Evolutionary conservation across 2,888 invertebrate species (phyloP).

Genomic region (Volucella inflata): DNA sequence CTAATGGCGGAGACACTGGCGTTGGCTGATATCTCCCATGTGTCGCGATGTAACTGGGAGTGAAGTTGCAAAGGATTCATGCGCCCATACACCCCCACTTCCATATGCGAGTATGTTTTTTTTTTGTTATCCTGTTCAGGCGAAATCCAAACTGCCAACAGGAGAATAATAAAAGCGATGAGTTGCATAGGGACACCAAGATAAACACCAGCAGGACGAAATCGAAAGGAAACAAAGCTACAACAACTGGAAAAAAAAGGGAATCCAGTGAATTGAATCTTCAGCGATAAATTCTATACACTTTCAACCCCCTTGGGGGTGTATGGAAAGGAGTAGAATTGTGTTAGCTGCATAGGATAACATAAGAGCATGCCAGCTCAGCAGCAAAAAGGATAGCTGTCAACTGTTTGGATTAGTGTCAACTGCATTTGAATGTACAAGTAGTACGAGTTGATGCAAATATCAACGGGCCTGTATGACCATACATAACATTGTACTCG

Average conservation of each 20-base stretch:
- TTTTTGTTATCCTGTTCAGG: background rate
- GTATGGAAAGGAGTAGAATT: background rate
- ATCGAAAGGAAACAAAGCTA: background rate
- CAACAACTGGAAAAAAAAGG: constrained; percentile 11
- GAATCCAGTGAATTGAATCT: constrained; percentile 54
- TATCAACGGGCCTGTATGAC: background rate
- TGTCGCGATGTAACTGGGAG: constrained; percentile 5
- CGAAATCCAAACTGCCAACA: constrained; percentile 59
- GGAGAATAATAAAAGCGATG: constrained; percentile 72
- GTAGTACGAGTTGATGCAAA: constrained; percentile 33
- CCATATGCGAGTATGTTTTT: too few relatives aligned
- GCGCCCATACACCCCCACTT: background rate
- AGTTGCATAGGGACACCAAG: constrained; percentile 66
- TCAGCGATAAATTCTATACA: constrained; percentile 28
- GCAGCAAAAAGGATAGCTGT: constrained; percentile 56
- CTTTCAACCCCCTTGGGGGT: background rate
- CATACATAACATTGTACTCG: too few relatives aligned
- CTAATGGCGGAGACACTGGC: constrained; percentile 65
- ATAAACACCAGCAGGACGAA: constrained; percentile 58
- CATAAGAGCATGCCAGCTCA: background rate
- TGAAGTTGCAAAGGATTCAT: constrained; percentile 21
- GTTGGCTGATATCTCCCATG: constrained; percentile 6
- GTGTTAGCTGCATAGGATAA: constrained; percentile 39
- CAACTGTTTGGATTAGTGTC: constrained; percentile 65
- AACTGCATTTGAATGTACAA: constrained; percentile 28